Evolutionary conservation across 2,888 invertebrate species (phyloP), one percentile per base, ranked within the genome.

Genomic region (Iselma pallidipennis): DNA sequence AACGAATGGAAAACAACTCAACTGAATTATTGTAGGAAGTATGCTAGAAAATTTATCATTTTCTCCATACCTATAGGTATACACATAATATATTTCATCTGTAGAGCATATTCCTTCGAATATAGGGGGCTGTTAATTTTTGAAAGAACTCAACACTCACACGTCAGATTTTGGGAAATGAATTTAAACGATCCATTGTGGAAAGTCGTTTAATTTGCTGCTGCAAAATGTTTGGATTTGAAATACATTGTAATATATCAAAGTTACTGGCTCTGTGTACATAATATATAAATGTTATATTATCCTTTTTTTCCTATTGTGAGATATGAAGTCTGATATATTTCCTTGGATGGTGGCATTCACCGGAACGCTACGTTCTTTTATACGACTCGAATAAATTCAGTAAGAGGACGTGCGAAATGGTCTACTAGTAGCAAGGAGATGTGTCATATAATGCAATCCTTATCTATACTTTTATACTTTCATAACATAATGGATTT

Each of bases 361-460:
- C 67, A 65, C 70, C 57, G 72, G 73, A 75, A 75, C 37, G 16
- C 6, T 74, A 68, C 70, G 70, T 68, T 72, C 72, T 73, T 74
- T 74, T 73, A 75, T 73, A 66, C 67, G 70, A 72, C 66, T 65
- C 66, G 66, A 73, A 75, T 74, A 74, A 73, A 75, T 75, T 74
- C 71, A 68, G 68, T 63, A 59, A 63, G 67, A 73, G 70, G 74
- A 74, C 76, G 75, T 76, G 76, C 71, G 72, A 76, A 76, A 74
- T 73, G 69, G 68, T 52, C 21, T 29, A 66, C n/a, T 70, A 65
- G 70, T 66, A 66, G 64, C 64, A 65, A 65, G 67, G 68, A 69
- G 68, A 71, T 71, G 71, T n/a, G 71, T 68, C 72, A 69, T 71
- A 70, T 68, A 71, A 70, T 72, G 71, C n/a, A n/a, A n/a, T n/a